Evolutionary conservation across 2,888 invertebrate species (phyloP), one percentile per base, ranked within the genome.

Genomic region (Melanargia galathea): DNA sequence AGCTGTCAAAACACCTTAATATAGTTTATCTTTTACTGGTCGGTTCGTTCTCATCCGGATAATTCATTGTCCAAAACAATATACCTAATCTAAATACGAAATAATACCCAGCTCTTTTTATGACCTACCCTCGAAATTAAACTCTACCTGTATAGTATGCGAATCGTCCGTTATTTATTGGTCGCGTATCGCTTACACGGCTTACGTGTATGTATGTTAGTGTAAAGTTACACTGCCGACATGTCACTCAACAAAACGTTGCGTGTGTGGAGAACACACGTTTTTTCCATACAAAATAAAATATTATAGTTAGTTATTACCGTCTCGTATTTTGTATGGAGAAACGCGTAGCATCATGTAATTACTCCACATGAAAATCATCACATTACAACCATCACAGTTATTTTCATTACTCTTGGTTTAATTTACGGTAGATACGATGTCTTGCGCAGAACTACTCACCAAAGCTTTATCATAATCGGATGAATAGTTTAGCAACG

Each of bases 151-250:
- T n/a, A n/a, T n/a, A n/a, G n/a, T n/a, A 24, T 52, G 35, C 45
- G 46, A 57, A 65, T 63, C 58, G 58, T 24, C 16, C 30, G 4
- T 61, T 66, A 62, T 66, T 64, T 68, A 66, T 64, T 35, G 40
- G 16, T 26, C 11, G 33, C 43, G n/a, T 59, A 52, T 58, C 57
- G 30, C 54, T 20, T 57, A 46, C 30, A 5, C 43, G 18, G 18
- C 20, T 59, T 57, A 16, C 16, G 16, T 63, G 43, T 62, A 26
- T 55, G n/a, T 33, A 16, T 40, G 16, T 63, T 48, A 64, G 35
- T 55, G n/a, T 33, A 30, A 22, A 26, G 16, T 2, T 26, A 49
- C 1, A 45, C 35, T 35, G 20, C 20, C 35, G 30, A 51, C 49
- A 10, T 18, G 24, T 48, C 24, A 26, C n/a, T 2, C 13, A 5